phyloP scores from a whole-genome alignment of 2,113 vertebrate genomes.

The Phoxinus phoxinus region DNA sequence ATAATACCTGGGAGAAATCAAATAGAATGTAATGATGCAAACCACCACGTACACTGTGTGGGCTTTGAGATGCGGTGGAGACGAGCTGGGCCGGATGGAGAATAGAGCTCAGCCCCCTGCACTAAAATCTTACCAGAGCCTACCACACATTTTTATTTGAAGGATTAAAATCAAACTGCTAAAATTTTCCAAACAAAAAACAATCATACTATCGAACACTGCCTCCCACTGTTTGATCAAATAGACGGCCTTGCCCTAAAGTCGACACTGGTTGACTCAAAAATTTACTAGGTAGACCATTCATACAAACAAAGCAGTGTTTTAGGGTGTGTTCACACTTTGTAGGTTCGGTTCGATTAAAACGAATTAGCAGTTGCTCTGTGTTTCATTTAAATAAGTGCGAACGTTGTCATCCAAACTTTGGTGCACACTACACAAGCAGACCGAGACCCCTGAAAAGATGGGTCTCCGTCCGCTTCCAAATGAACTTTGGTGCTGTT shows the following conservation, averaged over 20 bases:
- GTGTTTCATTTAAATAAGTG: too few relatives aligned
- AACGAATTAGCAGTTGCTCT: too few relatives aligned
- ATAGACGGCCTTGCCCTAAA: background rate
- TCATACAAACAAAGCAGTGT: too few relatives aligned
- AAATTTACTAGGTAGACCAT: too few relatives aligned
- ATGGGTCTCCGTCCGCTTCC: too few relatives aligned
- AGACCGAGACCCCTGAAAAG: too few relatives aligned
- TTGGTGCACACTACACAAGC: too few relatives aligned
- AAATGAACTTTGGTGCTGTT: too few relatives aligned
- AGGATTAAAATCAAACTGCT: background rate
- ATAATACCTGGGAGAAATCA: conserved; percentile 66
- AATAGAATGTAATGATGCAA: conserved; percentile 59
- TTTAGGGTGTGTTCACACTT: too few relatives aligned
- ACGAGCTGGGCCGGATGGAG: background rate
- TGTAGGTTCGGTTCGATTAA: too few relatives aligned
- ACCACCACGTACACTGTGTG: conserved; percentile 32
- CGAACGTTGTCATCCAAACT: too few relatives aligned
- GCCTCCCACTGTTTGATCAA: background rate
- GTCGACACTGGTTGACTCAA: too few relatives aligned
- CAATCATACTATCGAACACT: background rate
- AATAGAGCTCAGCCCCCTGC: background rate
- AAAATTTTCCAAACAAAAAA: background rate
- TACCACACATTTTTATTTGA: background rate
- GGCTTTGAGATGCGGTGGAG: conserved; percentile 19
- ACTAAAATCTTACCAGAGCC: background rate